Base-by-base conservation (phyloP, 2,797 vertebrate genomes). In the Glossophaga mutica region DNA sequence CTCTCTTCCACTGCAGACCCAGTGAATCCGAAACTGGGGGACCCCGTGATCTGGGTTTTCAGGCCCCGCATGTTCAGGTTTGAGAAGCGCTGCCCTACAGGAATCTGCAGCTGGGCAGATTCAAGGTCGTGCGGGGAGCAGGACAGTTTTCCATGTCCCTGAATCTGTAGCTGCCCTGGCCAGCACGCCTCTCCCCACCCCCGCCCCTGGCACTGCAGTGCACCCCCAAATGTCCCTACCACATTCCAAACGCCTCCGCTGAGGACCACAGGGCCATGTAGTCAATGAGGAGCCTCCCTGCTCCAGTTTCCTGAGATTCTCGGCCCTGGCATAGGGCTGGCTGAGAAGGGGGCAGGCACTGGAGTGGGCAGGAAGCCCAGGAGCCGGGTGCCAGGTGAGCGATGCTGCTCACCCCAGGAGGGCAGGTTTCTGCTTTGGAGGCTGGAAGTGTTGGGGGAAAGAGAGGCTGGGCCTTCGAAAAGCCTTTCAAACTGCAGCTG, bases 401-500 rank as follows among this genome's bases (percentile, higher is more conserved):
- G 1, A 48, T 0, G 29, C 37, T 32, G 42, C 21, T 83, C 71
- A 19, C 29, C n/a, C 37, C 19, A 0, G 78, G 32, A 6, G 34
- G 9, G 24, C 42, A 91, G 29, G 37, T 24, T 70, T 84, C 84
- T 68, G 39, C 42, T 83, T 77, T 59, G 0, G 19, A 1, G 34
- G 39, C 39, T 50, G 65, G 34, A 65, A 21, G 50, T 6, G 4
- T 24, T 22, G 1, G 6, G 8, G 1, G 10, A 44, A 76, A 89
- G 57, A 48, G 87, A 81, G 78, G 37, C 46, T 74, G 1, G 0
- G 39, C 76, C 91, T 90, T 57, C 78, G 87, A 90, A 92, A 39
- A 65, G 76, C 26, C 67, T 96, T 93, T 93, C 52, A 44, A 6
- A 71, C n/a, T 7, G 46, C 70, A 96, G 44, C 87, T 42, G 39